phyloP scores from a whole-genome alignment of 2,797 vertebrate species.

The Zenarchopterus dispar region DNA sequence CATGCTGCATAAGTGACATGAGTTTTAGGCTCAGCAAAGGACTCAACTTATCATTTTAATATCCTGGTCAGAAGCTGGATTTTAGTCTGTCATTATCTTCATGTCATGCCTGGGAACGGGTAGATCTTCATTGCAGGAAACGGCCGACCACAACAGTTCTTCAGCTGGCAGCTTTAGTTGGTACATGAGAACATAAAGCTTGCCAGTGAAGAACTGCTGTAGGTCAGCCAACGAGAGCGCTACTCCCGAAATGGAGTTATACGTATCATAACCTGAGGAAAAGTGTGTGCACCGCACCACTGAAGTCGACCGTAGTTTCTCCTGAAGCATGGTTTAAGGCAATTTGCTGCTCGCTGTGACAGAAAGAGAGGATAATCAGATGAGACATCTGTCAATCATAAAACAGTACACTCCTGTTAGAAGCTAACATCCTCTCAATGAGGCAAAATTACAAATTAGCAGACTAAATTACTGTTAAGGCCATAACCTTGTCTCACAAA shows the following conservation, averaged over 20 bases:
- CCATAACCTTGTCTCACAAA: neutral
- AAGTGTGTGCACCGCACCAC: conserved; percentile 2
- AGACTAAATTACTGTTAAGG: neutral
- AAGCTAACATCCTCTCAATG: neutral
- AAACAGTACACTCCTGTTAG: neutral
- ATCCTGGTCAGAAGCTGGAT: conserved; percentile 5
- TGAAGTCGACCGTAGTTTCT: conserved; percentile 1
- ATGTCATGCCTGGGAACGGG: conserved; percentile 4
- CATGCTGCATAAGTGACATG: conserved; percentile 75
- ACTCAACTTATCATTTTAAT: neutral
- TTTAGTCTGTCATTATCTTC: conserved; percentile 15
- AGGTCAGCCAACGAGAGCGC: conserved; percentile 87
- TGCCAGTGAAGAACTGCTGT: conserved; percentile 99
- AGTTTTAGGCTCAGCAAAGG: conserved; percentile 3
- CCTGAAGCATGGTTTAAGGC: neutral
- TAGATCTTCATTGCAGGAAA: conserved; percentile 72
- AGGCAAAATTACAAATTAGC: neutral
- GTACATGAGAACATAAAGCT: conserved; percentile 98
- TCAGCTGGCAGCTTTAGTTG: conserved; percentile 99
- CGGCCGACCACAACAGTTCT: conserved; percentile 99
- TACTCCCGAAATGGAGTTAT: conserved; percentile 1
- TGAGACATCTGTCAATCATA: conserved; percentile 22
- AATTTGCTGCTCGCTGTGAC: conserved; percentile 4
- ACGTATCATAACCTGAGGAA: conserved; percentile 19
- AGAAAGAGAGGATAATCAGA: conserved; percentile 12